Conservation (phyloP, 2,888 invertebrate genomes). For the Cantharis rustica region DNA sequence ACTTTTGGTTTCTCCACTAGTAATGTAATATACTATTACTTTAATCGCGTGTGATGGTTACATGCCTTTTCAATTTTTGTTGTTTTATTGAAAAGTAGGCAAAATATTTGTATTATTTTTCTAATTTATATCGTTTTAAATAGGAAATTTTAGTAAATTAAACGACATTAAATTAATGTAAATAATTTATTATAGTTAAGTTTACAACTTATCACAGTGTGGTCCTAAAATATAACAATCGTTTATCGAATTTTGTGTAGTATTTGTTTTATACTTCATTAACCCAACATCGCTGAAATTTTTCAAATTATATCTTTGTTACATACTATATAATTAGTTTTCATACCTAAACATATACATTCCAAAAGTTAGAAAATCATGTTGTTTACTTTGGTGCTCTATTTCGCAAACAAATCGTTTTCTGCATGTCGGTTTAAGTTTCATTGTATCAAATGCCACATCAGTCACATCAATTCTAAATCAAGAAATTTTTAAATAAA, state of each 20-base stretch:
- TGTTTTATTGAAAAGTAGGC: too few relatives aligned
- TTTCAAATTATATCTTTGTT: too few relatives aligned
- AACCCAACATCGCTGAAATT: conserved; percentile 25
- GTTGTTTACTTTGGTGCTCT: conserved; percentile 55
- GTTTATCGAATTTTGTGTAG: conserved; percentile 2
- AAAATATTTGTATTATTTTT: too few relatives aligned
- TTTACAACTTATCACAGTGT: conserved; percentile 11
- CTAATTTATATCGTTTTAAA: too few relatives aligned
- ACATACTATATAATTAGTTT: background rate
- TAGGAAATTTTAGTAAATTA: background rate
- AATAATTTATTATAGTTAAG: background rate
- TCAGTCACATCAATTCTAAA: conserved; percentile 49
- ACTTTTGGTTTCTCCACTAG: too few relatives aligned
- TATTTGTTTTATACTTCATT: conserved; percentile 23
- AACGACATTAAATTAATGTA: background rate
- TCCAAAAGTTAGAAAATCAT: conserved; percentile 42
- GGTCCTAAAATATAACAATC: conserved; percentile 26
- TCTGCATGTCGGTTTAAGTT: conserved; percentile 53
- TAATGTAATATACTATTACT: too few relatives aligned
- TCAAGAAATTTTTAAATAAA: background rate
- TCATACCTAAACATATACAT: conserved; percentile 39
- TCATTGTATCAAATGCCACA: conserved; percentile 47
- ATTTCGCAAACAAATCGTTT: conserved; percentile 60
- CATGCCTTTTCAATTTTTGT: too few relatives aligned
- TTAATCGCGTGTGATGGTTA: too few relatives aligned